phyloP scores from a whole-genome alignment of 2,888 invertebrate species.

The Anoplius nigerrimus region DNA sequence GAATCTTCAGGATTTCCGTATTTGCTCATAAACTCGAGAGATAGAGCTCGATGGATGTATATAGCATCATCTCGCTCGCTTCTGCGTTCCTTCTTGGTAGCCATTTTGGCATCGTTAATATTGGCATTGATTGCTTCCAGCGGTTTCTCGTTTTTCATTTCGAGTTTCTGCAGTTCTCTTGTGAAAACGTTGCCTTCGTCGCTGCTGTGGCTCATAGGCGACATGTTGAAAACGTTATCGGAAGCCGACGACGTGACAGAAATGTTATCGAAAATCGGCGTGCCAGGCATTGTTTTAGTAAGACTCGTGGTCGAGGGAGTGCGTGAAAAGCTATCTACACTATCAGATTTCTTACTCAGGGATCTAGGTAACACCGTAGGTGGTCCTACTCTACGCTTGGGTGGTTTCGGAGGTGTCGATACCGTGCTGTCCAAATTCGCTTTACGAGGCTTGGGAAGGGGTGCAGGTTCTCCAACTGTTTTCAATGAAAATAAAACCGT shows the following conservation, averaged over 20 bases:
- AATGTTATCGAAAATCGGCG: too few relatives aligned
- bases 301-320: not conserved
- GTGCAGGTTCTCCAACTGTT: conserved; percentile 58
- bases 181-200: too few relatives aligned
- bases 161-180: too few relatives aligned
- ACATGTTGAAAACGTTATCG: not conserved
- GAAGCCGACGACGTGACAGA: not conserved
- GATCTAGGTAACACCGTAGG: conserved; percentile 36
- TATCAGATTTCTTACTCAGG: conserved; percentile 5
- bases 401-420: conserved; percentile 24
- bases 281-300: not conserved
- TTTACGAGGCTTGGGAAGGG: conserved; percentile 64
- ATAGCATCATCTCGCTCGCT: too few relatives aligned
- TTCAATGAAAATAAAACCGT: conserved; percentile 45
- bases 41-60: too few relatives aligned
- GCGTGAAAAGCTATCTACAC: conserved; percentile 22
- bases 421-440: conserved; percentile 29
- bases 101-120: too few relatives aligned
- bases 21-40: too few relatives aligned
- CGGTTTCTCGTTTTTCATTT: too few relatives aligned
- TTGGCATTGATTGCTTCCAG: too few relatives aligned
- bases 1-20: too few relatives aligned
- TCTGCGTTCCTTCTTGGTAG: too few relatives aligned
- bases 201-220: not conserved
- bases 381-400: conserved; percentile 38